These are phyloP conservation scores for Prunella himalayana DNA, from an alignment of 2,113 vertebrate genomes.

Conservation along the genomic window DNA sequence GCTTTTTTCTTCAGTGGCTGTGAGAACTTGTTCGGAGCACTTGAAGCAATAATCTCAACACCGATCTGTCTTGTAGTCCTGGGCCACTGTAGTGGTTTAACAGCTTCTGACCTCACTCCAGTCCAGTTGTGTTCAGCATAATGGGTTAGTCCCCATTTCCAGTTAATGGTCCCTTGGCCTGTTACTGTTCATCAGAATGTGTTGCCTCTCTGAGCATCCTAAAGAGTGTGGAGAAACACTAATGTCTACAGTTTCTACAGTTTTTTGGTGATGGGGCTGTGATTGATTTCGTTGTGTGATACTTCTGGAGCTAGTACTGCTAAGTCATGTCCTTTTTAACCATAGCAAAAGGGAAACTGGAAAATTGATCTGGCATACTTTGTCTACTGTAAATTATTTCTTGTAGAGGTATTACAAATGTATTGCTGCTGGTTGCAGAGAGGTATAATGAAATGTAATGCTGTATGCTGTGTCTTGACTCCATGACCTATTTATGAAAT, in stretches of 20 bases:
- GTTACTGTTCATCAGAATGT: neutral
- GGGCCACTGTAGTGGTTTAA: neutral
- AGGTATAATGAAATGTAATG: neutral
- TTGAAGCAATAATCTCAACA: neutral
- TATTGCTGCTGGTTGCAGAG: neutral
- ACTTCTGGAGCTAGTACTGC: neutral
- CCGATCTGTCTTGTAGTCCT: neutral
- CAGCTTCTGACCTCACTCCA: neutral
- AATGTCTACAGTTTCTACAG: neutral
- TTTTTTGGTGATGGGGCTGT: neutral
- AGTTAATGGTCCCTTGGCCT: neutral
- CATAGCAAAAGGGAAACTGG: neutral
- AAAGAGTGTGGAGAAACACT: neutral
- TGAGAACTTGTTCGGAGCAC: constrained; percentile 3
- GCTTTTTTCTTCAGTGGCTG: neutral
- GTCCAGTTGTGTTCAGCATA: neutral
- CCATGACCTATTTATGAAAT: constrained; percentile 2
- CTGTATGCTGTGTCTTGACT: neutral
- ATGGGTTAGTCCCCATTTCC: neutral
- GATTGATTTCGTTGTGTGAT: neutral
- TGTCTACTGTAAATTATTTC: neutral
- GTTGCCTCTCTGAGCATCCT: neutral
- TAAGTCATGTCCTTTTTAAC: neutral
- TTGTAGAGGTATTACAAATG: neutral
- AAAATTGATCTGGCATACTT: neutral